phyloP scores from a whole-genome alignment of 2,113 vertebrate species.

The Blennius ocellaris region DNA sequence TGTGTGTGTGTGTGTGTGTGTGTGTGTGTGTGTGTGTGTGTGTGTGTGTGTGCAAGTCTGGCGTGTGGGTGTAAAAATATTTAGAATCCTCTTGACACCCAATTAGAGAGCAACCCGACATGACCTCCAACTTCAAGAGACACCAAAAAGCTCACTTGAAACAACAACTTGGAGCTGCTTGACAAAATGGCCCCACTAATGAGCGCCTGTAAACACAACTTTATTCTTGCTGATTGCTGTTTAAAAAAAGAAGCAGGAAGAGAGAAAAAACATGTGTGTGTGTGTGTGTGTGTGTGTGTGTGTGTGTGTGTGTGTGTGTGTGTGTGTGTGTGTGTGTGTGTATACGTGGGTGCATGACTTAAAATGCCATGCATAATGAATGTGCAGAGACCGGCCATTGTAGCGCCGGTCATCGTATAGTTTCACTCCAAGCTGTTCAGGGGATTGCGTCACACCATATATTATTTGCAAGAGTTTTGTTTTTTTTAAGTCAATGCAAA shows the following conservation, averaged over 20 bases:
- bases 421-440: neutral
- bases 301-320: neutral
- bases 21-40: constrained; percentile 9
- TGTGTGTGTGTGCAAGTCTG: constrained; percentile 22
- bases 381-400: constrained; percentile 6
- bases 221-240: constrained; percentile 67
- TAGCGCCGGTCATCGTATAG: constrained; percentile 14
- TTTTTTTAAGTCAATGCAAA: no score
- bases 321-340: constrained; percentile 1
- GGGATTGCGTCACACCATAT: neutral
- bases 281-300: neutral
- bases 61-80: constrained; percentile 70
- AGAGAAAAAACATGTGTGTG: no score
- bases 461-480: neutral
- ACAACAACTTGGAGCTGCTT: constrained; percentile 73
- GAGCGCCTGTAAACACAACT: constrained; percentile 69
- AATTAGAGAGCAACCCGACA: constrained; percentile 78
- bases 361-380: constrained; percentile 42
- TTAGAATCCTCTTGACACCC: constrained; percentile 82
- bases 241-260: constrained; percentile 21
- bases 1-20: constrained; percentile 18
- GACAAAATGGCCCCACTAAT: constrained; percentile 73
- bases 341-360: constrained; percentile 8
- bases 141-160: constrained; percentile 73
- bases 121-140: constrained; percentile 74